Evolutionary conservation across 2,888 invertebrate genomes (phyloP).

Genomic region (Microdon myrmicae): DNA sequence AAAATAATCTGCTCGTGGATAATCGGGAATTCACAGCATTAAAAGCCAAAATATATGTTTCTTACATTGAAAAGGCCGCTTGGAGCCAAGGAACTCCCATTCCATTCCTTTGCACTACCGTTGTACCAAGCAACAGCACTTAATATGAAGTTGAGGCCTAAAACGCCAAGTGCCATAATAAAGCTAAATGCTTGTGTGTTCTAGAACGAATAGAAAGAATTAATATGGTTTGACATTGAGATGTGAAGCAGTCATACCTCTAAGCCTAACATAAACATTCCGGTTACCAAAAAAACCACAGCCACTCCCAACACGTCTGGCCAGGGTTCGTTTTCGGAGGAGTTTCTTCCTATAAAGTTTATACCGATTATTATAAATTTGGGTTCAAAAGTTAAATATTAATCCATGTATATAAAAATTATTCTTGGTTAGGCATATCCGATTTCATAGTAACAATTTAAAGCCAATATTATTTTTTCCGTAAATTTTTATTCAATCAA

Average conservation of each 20-base stretch:
- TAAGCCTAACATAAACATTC: slow-evolving; percentile 71
- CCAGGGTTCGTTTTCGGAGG: slow-evolving; percentile 69
- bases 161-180: slow-evolving; percentile 64
- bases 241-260: slow-evolving; percentile 64
- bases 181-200: slow-evolving; percentile 65
- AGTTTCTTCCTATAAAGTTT: slow-evolving; percentile 63
- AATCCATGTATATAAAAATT: too few relatives aligned
- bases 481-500: too few relatives aligned
- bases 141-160: slow-evolving; percentile 64
- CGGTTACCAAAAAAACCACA: slow-evolving; percentile 69
- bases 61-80: slow-evolving; percentile 65
- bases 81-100: slow-evolving; percentile 62
- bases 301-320: slow-evolving; percentile 71
- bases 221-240: not conserved
- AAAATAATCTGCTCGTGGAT: not conserved
- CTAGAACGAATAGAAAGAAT: slow-evolving; percentile 47
- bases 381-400: not conserved
- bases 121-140: slow-evolving; percentile 62
- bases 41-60: slow-evolving; percentile 30
- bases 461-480: too few relatives aligned
- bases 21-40: not conserved
- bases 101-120: slow-evolving; percentile 63
- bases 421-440: not conserved
- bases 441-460: too few relatives aligned
- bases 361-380: not conserved